These are phyloP conservation scores for Nomada ruficornis DNA, from an alignment of 2,888 invertebrate genomes.

Conservation along the genomic window DNA sequence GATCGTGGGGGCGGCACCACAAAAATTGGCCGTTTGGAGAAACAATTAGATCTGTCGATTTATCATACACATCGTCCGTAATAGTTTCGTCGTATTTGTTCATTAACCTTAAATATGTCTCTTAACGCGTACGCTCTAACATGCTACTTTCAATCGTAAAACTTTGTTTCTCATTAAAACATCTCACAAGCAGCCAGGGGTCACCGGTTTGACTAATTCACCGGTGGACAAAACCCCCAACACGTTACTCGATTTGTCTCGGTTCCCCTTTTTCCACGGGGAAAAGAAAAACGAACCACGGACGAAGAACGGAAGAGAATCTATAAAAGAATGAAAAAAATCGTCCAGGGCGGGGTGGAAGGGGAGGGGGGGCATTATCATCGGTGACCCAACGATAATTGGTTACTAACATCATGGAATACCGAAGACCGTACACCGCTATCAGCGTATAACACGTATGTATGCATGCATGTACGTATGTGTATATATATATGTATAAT, in stretches of 20 bases:
- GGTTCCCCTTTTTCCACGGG: background rate
- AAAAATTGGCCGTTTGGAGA: slow-evolving; percentile 81
- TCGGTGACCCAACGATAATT: slow-evolving; percentile 75
- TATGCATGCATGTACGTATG: background rate
- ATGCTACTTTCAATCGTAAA: slow-evolving; percentile 76
- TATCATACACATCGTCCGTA: background rate
- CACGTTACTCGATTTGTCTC: slow-evolving; percentile 28
- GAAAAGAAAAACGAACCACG: too few relatives aligned
- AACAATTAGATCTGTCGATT: slow-evolving; percentile 76
- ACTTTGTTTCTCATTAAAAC: slow-evolving; percentile 40
- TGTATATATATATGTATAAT: slow-evolving; percentile 19
- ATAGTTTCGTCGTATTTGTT: background rate
- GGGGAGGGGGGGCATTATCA: slow-evolving; percentile 30
- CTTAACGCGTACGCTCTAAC: slow-evolving; percentile 38
- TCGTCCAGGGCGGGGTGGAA: slow-evolving; percentile 12
- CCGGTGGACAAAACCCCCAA: slow-evolving; percentile 33
- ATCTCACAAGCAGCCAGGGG: background rate
- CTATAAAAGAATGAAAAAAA: slow-evolving; percentile 49
- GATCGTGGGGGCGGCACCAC: slow-evolving; percentile 82
- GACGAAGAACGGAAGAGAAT: background rate
- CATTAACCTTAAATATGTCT: background rate
- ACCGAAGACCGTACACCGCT: slow-evolving; percentile 76
- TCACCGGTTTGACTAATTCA: slow-evolving; percentile 20
- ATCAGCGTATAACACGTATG: slow-evolving; percentile 31
- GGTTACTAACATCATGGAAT: slow-evolving; percentile 80